Evolutionary conservation across 2,888 invertebrate genomes (phyloP).

Genomic region (Petrolisthes manimaculis): DNA sequence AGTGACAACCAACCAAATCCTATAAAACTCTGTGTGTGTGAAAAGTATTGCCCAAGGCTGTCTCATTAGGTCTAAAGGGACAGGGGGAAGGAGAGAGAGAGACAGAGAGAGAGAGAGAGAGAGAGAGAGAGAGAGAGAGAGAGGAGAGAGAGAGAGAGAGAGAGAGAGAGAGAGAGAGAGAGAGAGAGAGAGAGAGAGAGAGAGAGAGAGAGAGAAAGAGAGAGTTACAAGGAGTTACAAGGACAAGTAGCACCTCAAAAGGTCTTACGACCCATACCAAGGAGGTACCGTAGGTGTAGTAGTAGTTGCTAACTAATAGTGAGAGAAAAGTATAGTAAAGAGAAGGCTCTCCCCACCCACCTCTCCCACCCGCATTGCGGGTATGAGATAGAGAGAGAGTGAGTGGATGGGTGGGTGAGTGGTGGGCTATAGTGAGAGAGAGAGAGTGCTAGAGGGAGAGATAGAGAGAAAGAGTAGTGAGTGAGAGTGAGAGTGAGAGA

Average conservation of each 20-base stretch:
- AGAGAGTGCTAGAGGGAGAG: not conserved
- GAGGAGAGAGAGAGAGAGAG: not conserved
- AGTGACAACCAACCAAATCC: no score
- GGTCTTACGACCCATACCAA: no score
- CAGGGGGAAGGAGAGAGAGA: not conserved
- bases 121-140: constrained; percentile 26
- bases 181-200: not conserved
- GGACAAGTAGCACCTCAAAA: no score
- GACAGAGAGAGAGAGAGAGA: constrained; percentile 7
- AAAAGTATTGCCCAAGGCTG: no score
- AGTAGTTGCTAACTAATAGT: no score
- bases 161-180: not conserved
- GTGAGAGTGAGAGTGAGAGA: not conserved
- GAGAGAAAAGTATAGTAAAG: no score
- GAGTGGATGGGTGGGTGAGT: not conserved
- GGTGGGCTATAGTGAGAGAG: not conserved
- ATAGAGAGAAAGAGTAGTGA: not conserved
- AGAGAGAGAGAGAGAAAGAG: not conserved
- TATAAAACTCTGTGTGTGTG: no score
- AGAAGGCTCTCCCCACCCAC: no score
- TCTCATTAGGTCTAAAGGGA: no score
- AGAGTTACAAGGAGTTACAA: no score
- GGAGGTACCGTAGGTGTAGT: no score
- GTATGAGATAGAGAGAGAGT: not conserved
- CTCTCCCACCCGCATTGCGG: no score